Evolutionary conservation across 1,140 invertebrate species (phyloP).

Genomic region (Drosophila melanogaster): DNA sequence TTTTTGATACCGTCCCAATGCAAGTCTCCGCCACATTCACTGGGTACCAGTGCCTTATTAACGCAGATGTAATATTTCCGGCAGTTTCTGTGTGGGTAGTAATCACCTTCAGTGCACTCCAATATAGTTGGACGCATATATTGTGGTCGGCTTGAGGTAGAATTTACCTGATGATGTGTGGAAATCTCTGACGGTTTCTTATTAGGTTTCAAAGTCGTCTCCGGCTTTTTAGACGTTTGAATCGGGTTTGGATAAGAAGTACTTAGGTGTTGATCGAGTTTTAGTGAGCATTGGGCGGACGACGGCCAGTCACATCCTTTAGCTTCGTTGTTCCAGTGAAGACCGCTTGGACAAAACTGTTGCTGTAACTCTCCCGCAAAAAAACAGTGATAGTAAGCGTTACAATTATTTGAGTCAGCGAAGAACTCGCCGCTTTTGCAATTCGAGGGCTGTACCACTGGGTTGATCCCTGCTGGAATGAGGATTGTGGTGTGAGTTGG

Average conservation of each 20-base stretch:
- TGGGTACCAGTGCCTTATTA: slow-evolving; percentile 66
- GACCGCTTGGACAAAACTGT: slow-evolving; percentile 89
- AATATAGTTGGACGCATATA: slow-evolving; percentile 18
- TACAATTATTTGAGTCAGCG: slow-evolving; percentile 89
- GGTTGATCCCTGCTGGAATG: slow-evolving; percentile 83
- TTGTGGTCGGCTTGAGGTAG: slow-evolving; percentile 20
- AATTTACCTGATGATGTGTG: background rate
- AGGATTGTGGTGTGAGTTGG: slow-evolving; percentile 83
- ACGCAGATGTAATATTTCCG: slow-evolving; percentile 77
- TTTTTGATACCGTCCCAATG: slow-evolving; percentile 90
- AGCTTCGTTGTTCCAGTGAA: slow-evolving; percentile 90
- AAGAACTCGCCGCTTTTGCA: slow-evolving; percentile 89
- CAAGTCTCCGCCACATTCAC: slow-evolving; percentile 88
- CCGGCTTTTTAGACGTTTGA: slow-evolving; percentile 34
- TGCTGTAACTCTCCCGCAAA: slow-evolving; percentile 88
- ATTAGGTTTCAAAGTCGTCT: slow-evolving; percentile 24
- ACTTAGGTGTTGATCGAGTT: slow-evolving; percentile 27
- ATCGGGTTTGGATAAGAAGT: slow-evolving; percentile 14
- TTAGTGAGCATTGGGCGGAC: slow-evolving; percentile 87
- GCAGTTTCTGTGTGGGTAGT: slow-evolving; percentile 85
- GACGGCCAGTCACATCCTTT: slow-evolving; percentile 91
- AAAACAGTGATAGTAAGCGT: slow-evolving; percentile 90
- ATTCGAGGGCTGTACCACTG: slow-evolving; percentile 82
- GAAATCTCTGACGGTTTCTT: slow-evolving; percentile 31
- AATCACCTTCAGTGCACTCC: slow-evolving; percentile 85